Evolutionary conservation across 2,888 invertebrate genomes (phyloP).

Genomic region (Leptopilina drosophilae): DNA sequence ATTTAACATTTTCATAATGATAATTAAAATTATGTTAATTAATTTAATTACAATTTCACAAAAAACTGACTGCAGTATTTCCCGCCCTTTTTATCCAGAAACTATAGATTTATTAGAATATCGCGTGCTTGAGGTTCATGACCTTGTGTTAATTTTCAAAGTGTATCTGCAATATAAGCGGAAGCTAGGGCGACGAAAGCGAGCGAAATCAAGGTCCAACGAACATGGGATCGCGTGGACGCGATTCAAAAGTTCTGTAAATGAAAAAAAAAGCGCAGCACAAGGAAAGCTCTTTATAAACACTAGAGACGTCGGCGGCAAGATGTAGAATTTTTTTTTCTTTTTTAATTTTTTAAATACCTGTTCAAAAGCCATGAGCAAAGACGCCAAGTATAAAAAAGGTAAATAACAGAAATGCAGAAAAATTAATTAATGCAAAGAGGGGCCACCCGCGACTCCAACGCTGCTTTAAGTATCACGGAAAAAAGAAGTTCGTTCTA

Average conservation of each 20-base stretch:
- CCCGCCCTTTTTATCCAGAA: too few relatives aligned
- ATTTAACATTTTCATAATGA: too few relatives aligned
- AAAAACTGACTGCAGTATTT: too few relatives aligned
- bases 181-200: not conserved
- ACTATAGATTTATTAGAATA: conserved; percentile 1
- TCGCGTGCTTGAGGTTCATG: conserved; percentile 4
- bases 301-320: conserved; percentile 13
- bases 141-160: conserved; percentile 7
- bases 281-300: conserved; percentile 18
- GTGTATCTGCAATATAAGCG: not conserved
- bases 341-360: conserved; percentile 14
- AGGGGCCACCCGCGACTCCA: not conserved
- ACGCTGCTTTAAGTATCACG: conserved; percentile 5
- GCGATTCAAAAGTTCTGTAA: conserved; percentile 2
- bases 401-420: conserved; percentile 14
- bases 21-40: too few relatives aligned
- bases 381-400: conserved; percentile 11
- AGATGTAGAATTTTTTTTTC: conserved; percentile 13
- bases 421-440: conserved; percentile 31
- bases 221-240: conserved; percentile 20
- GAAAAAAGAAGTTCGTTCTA: conserved; percentile 22
- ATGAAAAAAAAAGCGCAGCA: not conserved
- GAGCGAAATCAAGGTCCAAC: conserved; percentile 14
- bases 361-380: conserved; percentile 11
- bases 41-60: too few relatives aligned